phyloP scores from a whole-genome alignment of 1,140 invertebrate species.

The Carcinoscorpius rotundicauda region DNA sequence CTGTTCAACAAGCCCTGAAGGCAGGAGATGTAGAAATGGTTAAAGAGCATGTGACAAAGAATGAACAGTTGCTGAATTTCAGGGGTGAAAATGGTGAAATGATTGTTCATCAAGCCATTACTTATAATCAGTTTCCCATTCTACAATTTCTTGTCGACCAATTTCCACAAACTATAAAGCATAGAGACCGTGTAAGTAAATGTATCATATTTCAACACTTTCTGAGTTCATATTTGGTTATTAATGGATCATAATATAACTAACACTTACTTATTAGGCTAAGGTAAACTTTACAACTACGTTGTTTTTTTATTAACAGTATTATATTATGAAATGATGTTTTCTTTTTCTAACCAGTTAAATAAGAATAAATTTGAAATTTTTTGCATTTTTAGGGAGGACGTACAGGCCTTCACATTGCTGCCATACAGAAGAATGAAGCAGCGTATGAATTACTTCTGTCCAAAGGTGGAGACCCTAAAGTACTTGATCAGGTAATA shows the following conservation, averaged over 20 bases:
- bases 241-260: too few species aligned
- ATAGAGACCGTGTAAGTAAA: constrained; percentile 20
- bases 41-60: constrained; percentile 25
- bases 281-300: too few species aligned
- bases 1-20: constrained; percentile 28
- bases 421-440: constrained; percentile 25
- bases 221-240: too few species aligned
- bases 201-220: too few species aligned
- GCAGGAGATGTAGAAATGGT: constrained; percentile 29
- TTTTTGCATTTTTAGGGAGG: constrained; percentile 20
- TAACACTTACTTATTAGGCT: too few species aligned
- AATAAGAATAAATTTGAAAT: constrained; percentile 1
- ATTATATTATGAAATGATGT: too few species aligned
- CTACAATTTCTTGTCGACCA: constrained; percentile 23
- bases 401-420: constrained; percentile 26
- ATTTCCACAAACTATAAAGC: constrained; percentile 10
- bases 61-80: constrained; percentile 28
- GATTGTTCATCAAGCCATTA: constrained; percentile 29
- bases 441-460: constrained; percentile 25
- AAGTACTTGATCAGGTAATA: constrained; percentile 22
- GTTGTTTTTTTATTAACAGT: too few species aligned
- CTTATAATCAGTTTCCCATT: constrained; percentile 20
- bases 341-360: too few species aligned
- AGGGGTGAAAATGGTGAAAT: constrained; percentile 31
- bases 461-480: constrained; percentile 23